A percentile compares a stretch with the other conserved stretches of the same genome.
Conservation (phyloP, 2,797 vertebrate species). For the Potorous gilbertii region DNA sequence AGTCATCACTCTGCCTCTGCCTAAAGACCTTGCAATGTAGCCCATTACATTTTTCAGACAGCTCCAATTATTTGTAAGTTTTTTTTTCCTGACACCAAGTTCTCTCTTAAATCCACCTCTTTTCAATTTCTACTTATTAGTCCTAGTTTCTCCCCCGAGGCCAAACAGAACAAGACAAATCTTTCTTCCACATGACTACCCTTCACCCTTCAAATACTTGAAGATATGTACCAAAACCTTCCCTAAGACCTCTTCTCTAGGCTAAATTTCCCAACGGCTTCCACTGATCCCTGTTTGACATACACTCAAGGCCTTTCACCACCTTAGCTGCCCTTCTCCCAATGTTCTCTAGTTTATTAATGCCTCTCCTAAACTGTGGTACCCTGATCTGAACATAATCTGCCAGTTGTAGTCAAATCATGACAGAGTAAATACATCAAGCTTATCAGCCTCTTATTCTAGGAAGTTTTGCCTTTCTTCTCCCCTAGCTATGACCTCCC, state of each 20-base stretch:
- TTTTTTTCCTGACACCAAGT: background rate
- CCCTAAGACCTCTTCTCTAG: background rate
- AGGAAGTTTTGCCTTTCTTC: background rate
- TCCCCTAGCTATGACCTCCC: too few relatives aligned
- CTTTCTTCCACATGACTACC: background rate
- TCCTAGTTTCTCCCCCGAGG: background rate
- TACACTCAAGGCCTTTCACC: background rate
- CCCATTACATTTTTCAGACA: background rate
- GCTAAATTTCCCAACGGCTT: background rate
- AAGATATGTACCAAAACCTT: background rate
- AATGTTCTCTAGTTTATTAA: background rate
- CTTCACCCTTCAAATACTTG: background rate
- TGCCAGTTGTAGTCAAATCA: background rate
- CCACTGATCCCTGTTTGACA: background rate
- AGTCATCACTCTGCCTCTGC: background rate
- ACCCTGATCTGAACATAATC: background rate
- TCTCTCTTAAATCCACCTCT: background rate
- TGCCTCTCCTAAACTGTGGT: background rate
- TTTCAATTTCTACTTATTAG: background rate
- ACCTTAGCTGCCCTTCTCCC: background rate
- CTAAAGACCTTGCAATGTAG: background rate
- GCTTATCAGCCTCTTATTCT: background rate
- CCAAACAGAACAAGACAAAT: background rate
- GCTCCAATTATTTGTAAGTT: background rate
- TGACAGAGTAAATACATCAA: background rate